These are phyloP conservation scores for Scolopax mira DNA, from an alignment of 2,113 vertebrate genomes.

Conservation along the genomic window DNA sequence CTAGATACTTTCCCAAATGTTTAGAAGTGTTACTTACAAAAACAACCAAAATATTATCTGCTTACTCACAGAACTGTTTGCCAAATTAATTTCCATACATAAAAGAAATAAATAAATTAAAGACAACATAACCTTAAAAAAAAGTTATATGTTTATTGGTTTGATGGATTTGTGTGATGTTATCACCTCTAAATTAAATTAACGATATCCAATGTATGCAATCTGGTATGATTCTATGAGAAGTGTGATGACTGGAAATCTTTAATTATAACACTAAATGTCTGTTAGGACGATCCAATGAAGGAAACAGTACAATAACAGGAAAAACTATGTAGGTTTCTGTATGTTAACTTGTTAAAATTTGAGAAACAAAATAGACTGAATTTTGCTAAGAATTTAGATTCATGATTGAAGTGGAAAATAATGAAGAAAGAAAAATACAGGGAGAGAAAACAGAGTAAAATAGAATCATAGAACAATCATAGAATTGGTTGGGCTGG, in stretches of 20 bases:
- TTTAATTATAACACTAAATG: background rate
- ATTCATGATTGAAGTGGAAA: background rate
- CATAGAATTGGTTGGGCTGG: background rate
- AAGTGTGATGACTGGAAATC: background rate
- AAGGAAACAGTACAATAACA: background rate
- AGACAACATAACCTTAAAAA: background rate
- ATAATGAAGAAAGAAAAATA: background rate
- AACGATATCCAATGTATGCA: background rate
- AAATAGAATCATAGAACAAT: background rate
- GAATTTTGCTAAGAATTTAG: background rate
- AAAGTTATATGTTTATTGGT: background rate
- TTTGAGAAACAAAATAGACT: background rate
- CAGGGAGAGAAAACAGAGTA: background rate
- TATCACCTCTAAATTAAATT: background rate
- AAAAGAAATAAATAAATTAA: background rate
- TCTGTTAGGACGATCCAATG: background rate
- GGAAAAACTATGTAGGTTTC: background rate
- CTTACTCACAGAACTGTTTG: background rate
- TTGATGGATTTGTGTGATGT: background rate
- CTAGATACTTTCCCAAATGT: background rate
- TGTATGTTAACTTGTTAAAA: background rate
- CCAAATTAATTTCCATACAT: background rate
- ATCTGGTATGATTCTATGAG: background rate
- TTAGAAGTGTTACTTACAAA: background rate
- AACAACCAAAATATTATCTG: background rate